These are phyloP conservation scores for Heliconius erato DNA, from an alignment of 2,888 invertebrate species.

Conservation along the genomic window DNA sequence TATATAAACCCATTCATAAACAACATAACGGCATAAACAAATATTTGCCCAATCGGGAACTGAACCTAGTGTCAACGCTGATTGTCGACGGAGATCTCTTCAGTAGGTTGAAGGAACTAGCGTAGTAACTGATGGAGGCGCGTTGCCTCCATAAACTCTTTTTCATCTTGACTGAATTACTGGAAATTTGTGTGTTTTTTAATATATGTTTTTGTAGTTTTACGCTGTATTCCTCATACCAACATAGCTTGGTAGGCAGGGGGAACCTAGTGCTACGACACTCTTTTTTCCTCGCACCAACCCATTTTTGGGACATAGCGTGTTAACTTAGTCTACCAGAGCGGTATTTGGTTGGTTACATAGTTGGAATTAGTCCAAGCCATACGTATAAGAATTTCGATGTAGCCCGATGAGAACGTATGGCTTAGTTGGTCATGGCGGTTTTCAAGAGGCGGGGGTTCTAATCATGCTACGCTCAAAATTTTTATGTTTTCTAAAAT, in stretches of 20 bases:
- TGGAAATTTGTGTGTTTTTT: slow-evolving; percentile 49
- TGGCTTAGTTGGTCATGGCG: no score
- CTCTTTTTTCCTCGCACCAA: neutral
- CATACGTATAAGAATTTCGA: no score
- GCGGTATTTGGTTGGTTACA: no score
- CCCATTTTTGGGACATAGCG: neutral
- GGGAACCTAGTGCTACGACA: no score
- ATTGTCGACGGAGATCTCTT: slow-evolving; percentile 59
- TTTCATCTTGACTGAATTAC: slow-evolving; percentile 52
- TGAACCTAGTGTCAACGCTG: slow-evolving; percentile 66
- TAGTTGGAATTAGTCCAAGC: no score
- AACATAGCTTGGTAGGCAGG: neutral
- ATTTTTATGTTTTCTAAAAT: no score
- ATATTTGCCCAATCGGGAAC: slow-evolving; percentile 29
- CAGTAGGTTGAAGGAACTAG: slow-evolving; percentile 54
- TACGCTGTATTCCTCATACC: neutral
- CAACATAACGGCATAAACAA: slow-evolving; percentile 29
- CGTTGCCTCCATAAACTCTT: slow-evolving; percentile 66
- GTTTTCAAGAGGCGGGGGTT: no score
- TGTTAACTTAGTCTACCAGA: neutral
- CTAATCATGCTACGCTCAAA: no score
- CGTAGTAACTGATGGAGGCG: slow-evolving; percentile 58
- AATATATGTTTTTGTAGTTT: neutral
- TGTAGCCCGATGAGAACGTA: no score
- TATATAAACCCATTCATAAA: slow-evolving; percentile 12